Percentiles rank a stretch among this genome's conserved stretches.
phyloP scores from a whole-genome alignment of 2,113 vertebrate genomes.

The Gallinago jamesoni region DNA sequence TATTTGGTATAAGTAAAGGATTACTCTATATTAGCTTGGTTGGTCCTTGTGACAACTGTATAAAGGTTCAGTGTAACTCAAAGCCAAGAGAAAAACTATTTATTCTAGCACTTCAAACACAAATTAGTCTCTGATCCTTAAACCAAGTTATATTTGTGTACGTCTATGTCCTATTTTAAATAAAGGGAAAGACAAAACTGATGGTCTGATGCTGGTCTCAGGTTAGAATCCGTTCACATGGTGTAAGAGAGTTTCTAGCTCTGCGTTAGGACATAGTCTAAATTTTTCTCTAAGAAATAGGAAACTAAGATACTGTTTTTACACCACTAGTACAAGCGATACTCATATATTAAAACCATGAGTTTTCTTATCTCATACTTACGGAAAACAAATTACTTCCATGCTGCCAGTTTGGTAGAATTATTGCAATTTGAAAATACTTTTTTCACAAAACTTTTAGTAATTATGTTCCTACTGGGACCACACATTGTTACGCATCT shows the following conservation, averaged over 20 bases:
- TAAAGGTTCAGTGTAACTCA: neutral
- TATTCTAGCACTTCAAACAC: neutral
- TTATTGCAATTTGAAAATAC: neutral
- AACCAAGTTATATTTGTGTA: neutral
- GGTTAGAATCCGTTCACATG: neutral
- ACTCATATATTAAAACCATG: neutral
- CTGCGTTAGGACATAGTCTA: neutral
- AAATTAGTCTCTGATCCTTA: neutral
- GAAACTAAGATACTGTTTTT: neutral
- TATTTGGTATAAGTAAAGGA: neutral
- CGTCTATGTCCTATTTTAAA: neutral
- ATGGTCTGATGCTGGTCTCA: neutral
- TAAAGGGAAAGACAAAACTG: neutral
- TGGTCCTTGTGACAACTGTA: neutral
- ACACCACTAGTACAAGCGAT: neutral
- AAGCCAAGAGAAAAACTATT: neutral
- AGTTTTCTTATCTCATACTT: neutral
- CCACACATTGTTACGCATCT: neutral
- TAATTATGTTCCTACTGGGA: neutral
- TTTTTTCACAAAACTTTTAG: neutral
- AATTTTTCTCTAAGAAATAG: neutral
- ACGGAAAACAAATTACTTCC: neutral
- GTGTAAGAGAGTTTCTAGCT: neutral
- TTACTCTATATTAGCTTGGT: constrained; percentile 11
- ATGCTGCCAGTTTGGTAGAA: neutral